phyloP scores from a whole-genome alignment of 2,113 vertebrate genomes.

The Xiphophorus couchianus region DNA sequence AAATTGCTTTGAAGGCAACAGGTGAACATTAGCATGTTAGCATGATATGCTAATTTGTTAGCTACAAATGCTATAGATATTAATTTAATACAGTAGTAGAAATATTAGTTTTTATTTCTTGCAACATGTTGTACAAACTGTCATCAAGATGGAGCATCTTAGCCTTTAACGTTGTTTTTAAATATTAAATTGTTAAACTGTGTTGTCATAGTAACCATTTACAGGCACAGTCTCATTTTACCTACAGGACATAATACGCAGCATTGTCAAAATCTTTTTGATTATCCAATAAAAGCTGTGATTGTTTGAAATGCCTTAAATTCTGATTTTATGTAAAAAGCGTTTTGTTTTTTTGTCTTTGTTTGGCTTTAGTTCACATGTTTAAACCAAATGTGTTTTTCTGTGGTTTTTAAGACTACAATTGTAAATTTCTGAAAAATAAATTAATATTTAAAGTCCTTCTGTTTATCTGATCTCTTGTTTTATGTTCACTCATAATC shows the following conservation, averaged over 20 bases:
- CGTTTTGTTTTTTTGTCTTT: background rate
- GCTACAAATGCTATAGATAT: background rate
- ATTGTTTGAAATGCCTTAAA: background rate
- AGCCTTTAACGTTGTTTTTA: background rate
- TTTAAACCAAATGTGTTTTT: slow-evolving; percentile 5
- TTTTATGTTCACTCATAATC: background rate
- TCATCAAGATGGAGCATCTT: background rate
- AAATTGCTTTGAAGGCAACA: background rate
- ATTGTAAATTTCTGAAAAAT: slow-evolving; percentile 51
- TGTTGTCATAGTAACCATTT: background rate
- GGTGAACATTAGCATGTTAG: background rate
- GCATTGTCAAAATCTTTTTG: background rate
- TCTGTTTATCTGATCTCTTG: background rate
- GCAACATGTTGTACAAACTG: background rate
- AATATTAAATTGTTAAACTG: background rate
- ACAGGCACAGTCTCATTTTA: background rate
- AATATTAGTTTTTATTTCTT: background rate
- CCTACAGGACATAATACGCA: background rate
- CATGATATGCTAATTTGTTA: background rate
- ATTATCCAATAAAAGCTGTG: background rate
- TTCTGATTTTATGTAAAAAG: background rate
- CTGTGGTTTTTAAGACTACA: slow-evolving; percentile 18
- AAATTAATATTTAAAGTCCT: slow-evolving; percentile 49
- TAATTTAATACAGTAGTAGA: background rate
- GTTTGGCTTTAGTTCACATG: background rate